These are phyloP conservation scores for Climacteris rufus DNA, from an alignment of 2,113 vertebrate genomes.

Conservation along the genomic window DNA sequence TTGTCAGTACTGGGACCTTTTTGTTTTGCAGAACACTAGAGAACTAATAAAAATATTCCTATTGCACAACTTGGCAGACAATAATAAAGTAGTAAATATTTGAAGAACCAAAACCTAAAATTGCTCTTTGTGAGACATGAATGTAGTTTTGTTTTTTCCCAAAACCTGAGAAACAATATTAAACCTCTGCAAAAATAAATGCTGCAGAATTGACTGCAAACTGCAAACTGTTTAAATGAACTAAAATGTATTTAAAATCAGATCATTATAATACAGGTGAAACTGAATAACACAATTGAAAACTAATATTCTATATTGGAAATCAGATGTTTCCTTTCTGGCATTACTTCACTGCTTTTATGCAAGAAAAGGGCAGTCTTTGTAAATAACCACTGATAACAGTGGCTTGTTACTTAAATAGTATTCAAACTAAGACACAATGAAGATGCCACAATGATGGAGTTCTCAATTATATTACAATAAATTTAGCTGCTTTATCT, in stretches of 20 bases:
- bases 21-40: not conserved
- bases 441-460: conserved; percentile 48
- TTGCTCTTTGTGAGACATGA: not conserved
- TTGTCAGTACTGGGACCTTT: not conserved
- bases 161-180: not conserved
- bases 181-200: not conserved
- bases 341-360: not conserved
- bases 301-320: not conserved
- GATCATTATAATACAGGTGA: not conserved
- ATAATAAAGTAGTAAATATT: not conserved
- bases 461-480: conserved; percentile 54
- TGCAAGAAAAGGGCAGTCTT: not conserved
- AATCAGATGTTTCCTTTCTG: not conserved
- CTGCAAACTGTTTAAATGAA: not conserved
- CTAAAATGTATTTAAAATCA: not conserved
- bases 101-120: not conserved
- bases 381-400: conserved; percentile 31
- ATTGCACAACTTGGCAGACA: not conserved
- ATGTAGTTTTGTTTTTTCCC: not conserved
- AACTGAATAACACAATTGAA: not conserved
- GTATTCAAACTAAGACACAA: conserved; percentile 30
- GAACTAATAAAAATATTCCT: not conserved
- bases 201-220: not conserved
- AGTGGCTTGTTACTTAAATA: not conserved
- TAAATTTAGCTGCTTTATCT: conserved; percentile 42